Evolutionary conservation across 2,888 invertebrate genomes (phyloP), one percentile per base, ranked within the genome.

Genomic region (Melanotus villosus): DNA sequence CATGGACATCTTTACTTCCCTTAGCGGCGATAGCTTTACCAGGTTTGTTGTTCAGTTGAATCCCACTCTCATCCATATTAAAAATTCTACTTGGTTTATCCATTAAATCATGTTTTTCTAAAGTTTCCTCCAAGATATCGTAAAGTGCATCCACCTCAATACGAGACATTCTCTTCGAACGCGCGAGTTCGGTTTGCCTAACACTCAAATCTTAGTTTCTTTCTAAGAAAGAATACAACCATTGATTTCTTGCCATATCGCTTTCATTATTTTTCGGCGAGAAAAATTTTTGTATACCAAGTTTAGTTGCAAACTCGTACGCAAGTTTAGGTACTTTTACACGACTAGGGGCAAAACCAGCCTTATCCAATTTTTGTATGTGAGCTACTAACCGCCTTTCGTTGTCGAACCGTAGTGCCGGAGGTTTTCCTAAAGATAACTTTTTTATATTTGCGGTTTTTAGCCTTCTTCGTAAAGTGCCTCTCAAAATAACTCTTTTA

Each of bases 51-150:
- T 72, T 76, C 12, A 77, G 32, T 66, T 75, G 73, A 16, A 77
- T 26, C 45, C 76, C 74, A 9, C 68, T 66, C 36, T 77, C 75
- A 56, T 75, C 75, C 58, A 75, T 65, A 65, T 77, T 75, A 62
- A 65, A 76, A 34, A 77, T 73, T 21, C 54, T 59, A 18, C 56
- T 52, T 19, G 76, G 78, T 63, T 77, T 76, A 58, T 77, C 67
- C 16, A 75, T 21, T 9, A 79, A 50, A 65, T 73, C 52, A 73
- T 78, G 75, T 67, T 75, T 62, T 16, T 30, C 54, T 34, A 76
- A 26, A 30, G 70, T 54, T 23, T 68, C 38, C 34, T 18, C 12
- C 23, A 76, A 65, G 16, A 75, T 43, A 10, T 71, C 26, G 70
- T 72, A 75, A 60, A 64, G 70, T 1, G 43, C 58, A 18, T 54